Percentiles rank a stretch among this genome's conserved stretches.
Conservation (phyloP, 2,797 vertebrate species). For the Melanotaenia boesemani region DNA sequence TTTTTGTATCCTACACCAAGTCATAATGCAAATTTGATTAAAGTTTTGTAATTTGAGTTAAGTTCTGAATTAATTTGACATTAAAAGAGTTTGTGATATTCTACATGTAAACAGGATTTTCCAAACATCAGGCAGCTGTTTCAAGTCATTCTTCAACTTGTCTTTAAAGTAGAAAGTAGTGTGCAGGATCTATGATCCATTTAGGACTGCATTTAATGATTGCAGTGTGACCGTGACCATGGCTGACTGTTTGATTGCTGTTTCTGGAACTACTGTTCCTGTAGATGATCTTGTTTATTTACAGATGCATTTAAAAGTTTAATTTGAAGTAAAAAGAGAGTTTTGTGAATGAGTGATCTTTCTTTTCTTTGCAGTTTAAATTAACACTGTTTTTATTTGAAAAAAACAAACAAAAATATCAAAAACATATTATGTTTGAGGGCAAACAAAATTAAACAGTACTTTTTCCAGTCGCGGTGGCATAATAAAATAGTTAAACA, state of each 20-base stretch:
- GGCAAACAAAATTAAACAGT: slow-evolving; percentile 1
- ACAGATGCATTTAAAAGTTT: background rate
- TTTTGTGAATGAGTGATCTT: background rate
- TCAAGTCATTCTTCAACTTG: background rate
- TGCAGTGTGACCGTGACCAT: background rate
- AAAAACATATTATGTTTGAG: background rate
- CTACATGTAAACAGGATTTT: background rate
- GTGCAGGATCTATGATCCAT: background rate
- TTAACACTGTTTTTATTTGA: background rate
- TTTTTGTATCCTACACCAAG: background rate
- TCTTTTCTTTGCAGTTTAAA: background rate
- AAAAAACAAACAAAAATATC: slow-evolving; percentile 8
- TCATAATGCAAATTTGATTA: background rate
- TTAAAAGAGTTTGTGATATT: background rate
- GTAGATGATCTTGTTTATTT: slow-evolving; percentile 14
- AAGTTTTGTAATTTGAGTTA: background rate
- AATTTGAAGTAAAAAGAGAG: slow-evolving; percentile 1
- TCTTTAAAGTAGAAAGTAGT: background rate
- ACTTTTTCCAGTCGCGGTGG: slow-evolving; percentile 1
- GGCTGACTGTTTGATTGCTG: background rate
- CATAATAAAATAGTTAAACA: slow-evolving; percentile 22
- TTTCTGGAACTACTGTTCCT: slow-evolving; percentile 3
- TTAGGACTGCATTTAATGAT: slow-evolving; percentile 2
- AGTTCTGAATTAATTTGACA: background rate
- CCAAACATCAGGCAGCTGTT: background rate